Evolutionary conservation across 2,113 vertebrate species (phyloP), one percentile per base, ranked within the genome.

Genomic region (Hippocampus abdominalis): DNA sequence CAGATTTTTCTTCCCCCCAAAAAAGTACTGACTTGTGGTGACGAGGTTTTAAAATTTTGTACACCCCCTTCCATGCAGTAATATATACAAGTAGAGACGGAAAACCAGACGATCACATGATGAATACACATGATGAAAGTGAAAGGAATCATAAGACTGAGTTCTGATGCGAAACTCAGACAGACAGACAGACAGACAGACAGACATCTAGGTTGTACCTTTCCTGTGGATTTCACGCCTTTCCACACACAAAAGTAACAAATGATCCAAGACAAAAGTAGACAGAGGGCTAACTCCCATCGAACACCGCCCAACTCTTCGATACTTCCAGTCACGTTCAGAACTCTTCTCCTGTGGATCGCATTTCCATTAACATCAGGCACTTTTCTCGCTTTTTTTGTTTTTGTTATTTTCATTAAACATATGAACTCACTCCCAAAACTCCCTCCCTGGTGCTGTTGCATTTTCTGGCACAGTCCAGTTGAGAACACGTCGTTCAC

Each of bases 371-470:
- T 64, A 25, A 21, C 42, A 63, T 61, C 3, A 16, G 29, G 40
- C 18, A 64, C 1, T 51, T 63, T 56, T 1, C 20, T 15, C 63
- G 0, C 0, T 40, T 39, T 23, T 68, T 57, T 23, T n/a, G n/a
- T 23, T 27, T 13, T 25, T 44, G 42, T 44, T 46, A 53, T 49
- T 64, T 49, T 10, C 36, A 29, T 42, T 64, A 3, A 5, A 2
- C 36, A 27, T 54, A 56, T 39, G 21, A 68, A 98, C 97, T 69
- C 89, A 98, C 97, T 99, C 97, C 97, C 97, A 98, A 90, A 98
- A 99, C 75, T 99, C 97, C 76, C 89, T 93, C 75, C 96, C 91
- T 16, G 97, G 92, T 0, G 96, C 98, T 1, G 95, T 95, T 79
- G 91, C 75, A 6, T 98, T 97, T 8, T 68, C 79, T 5, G 81